A percentile compares a stretch with the other conserved stretches of the same genome.
phyloP scores from a whole-genome alignment of 2,888 invertebrate genomes.

The Drosophila picticornis region DNA sequence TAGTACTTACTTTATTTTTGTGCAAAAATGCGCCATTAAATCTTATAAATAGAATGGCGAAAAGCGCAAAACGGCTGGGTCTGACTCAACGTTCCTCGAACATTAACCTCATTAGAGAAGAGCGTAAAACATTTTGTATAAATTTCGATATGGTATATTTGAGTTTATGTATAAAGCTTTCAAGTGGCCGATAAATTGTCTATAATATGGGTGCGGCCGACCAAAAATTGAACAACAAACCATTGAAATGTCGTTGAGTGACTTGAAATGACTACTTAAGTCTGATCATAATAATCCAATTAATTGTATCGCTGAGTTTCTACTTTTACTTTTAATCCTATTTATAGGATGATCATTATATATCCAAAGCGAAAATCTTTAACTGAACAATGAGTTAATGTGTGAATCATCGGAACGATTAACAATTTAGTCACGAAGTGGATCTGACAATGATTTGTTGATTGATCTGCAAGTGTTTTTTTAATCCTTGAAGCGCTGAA shows the following conservation, averaged over 20 bases:
- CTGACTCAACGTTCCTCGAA: slow-evolving; percentile 75
- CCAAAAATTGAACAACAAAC: slow-evolving; percentile 20
- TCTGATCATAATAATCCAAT: slow-evolving; percentile 8
- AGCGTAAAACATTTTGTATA: slow-evolving; percentile 45
- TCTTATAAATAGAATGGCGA: slow-evolving; percentile 71
- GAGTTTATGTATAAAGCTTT: slow-evolving; percentile 26
- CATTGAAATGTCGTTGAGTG: slow-evolving; percentile 6
- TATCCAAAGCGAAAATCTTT: background rate
- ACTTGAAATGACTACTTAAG: slow-evolving; percentile 8
- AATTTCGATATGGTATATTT: slow-evolving; percentile 29
- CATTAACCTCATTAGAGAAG: slow-evolving; percentile 77
- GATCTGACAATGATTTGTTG: background rate
- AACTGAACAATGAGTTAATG: background rate
- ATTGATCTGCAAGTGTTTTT: background rate
- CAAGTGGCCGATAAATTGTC: slow-evolving; percentile 41
- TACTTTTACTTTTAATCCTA: background rate
- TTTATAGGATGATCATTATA: background rate
- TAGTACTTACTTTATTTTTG: slow-evolving; percentile 74
- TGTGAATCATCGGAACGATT: background rate
- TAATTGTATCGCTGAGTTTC: background rate
- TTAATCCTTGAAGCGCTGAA: background rate
- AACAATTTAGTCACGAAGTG: background rate
- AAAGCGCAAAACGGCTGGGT: slow-evolving; percentile 55
- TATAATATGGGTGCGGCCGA: slow-evolving; percentile 33
- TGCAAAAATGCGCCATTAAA: slow-evolving; percentile 81